Percentiles rank a stretch among this genome's conserved stretches.
Evolutionary conservation across 2,113 vertebrate genomes (phyloP).

Genomic region (Cinclus cinclus): DNA sequence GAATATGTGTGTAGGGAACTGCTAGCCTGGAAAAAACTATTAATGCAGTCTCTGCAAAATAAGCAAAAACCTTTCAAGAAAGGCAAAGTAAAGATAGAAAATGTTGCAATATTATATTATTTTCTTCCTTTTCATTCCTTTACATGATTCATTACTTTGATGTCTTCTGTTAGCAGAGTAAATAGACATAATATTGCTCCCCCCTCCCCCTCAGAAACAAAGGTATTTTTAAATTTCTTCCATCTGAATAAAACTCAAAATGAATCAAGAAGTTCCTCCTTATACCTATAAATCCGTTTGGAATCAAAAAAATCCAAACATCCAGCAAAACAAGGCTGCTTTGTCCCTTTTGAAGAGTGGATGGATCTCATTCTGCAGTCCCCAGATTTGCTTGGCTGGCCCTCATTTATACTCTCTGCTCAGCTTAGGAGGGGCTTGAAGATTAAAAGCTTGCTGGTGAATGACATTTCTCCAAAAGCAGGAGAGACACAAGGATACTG

Average conservation of each 20-base stretch:
- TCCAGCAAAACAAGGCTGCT: neutral
- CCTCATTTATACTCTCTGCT: neutral
- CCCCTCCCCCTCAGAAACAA: neutral
- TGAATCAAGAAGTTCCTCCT: neutral
- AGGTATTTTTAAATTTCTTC: neutral
- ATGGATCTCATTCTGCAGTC: neutral
- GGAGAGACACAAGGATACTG: neutral
- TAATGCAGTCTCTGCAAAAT: slow-evolving; percentile 43
- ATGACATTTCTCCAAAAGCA: neutral
- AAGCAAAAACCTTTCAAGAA: slow-evolving; percentile 44
- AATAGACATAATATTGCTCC: neutral
- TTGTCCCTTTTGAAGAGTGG: neutral
- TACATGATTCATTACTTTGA: slow-evolving; percentile 2
- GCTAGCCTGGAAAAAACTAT: slow-evolving; percentile 23
- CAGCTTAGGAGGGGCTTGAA: neutral
- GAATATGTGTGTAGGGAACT: neutral
- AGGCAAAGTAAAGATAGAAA: slow-evolving; percentile 28
- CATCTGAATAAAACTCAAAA: neutral
- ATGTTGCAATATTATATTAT: neutral
- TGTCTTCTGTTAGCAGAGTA: neutral
- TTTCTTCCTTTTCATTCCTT: neutral
- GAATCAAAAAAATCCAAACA: neutral
- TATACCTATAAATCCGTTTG: neutral
- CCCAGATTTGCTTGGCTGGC: slow-evolving; percentile 3
- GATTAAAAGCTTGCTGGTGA: slow-evolving; percentile 19